Percentiles rank a stretch among this genome's conserved stretches.
These are phyloP conservation scores for Blennius ocellaris DNA, from an alignment of 2,113 vertebrate genomes.

Conservation along the genomic window DNA sequence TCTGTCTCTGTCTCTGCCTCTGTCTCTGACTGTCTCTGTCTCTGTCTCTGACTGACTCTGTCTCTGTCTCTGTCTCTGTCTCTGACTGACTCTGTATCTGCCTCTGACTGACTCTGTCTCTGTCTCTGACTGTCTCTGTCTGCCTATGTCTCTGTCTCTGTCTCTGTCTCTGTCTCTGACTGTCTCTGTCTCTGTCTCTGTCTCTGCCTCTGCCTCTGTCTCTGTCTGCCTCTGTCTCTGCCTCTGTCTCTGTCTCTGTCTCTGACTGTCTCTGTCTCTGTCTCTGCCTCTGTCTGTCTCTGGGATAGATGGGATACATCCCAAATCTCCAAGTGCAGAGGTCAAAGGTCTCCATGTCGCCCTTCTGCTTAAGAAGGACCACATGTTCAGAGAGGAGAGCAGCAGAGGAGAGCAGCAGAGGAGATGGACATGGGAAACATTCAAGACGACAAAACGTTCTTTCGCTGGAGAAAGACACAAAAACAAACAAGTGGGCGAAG, in stretches of 20 bases:
- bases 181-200: too few species aligned
- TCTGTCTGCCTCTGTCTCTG: background rate
- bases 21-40: too few species aligned
- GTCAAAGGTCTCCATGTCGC: conserved; percentile 60
- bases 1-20: background rate
- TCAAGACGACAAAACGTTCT: too few species aligned
- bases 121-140: too few species aligned
- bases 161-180: background rate
- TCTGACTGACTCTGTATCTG: too few species aligned
- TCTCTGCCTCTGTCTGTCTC: background rate
- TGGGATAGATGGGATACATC: conserved; percentile 57
- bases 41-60: too few species aligned
- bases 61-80: too few species aligned
- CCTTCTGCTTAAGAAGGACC: conserved; percentile 50
- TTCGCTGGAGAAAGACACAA: background rate
- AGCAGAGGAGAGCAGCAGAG: background rate
- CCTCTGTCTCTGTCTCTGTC: too few species aligned
- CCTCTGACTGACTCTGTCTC: too few species aligned
- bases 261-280: too few species aligned
- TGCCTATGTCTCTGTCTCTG: too few species aligned
- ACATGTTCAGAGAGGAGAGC: conserved; percentile 52
- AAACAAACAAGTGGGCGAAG: conserved; percentile 31
- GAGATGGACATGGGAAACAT: background rate
- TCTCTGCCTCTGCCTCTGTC: too few species aligned
- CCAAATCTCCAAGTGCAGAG: conserved; percentile 51